These are phyloP conservation scores for Microctonus aethiopoides DNA, from an alignment of 2,888 invertebrate species.

Conservation along the genomic window DNA sequence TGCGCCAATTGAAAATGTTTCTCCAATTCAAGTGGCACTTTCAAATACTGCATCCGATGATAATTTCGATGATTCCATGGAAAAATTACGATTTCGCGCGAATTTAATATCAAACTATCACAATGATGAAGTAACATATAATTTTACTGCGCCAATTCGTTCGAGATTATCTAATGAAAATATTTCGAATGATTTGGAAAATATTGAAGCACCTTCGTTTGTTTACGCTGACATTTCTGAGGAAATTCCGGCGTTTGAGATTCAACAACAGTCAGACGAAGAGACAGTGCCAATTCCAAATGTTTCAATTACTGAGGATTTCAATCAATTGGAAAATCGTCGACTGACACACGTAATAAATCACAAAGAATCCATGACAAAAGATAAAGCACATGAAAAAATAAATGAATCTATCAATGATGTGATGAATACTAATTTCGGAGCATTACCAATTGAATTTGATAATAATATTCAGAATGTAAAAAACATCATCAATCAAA, in stretches of 20 bases:
- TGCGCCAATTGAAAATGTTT: too few relatives aligned
- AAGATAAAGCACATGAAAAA: not conserved
- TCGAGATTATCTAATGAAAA: not conserved
- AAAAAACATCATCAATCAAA: not conserved
- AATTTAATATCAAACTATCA: not conserved
- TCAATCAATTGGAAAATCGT: not conserved
- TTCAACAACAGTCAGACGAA: not conserved
- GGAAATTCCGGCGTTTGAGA: not conserved
- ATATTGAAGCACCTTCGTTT: constrained; percentile 51
- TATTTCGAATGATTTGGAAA: constrained; percentile 38
- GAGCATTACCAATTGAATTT: not conserved
- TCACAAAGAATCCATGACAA: not conserved
- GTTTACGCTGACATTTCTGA: constrained; percentile 36
- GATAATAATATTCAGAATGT: not conserved
- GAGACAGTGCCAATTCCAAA: constrained; percentile 3
- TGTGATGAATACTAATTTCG: not conserved
- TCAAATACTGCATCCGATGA: not conserved
- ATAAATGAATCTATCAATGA: not conserved
- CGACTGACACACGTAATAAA: not conserved
- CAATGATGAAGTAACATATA: not conserved
- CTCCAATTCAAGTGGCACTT: too few relatives aligned
- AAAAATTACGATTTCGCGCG: not conserved
- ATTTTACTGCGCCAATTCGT: not conserved
- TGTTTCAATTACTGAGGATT: constrained; percentile 11
- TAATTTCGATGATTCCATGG: not conserved